Evolutionary conservation across 2,113 vertebrate genomes (phyloP), one percentile per base, ranked within the genome.

Genomic region (Plestiodon gilberti): DNA sequence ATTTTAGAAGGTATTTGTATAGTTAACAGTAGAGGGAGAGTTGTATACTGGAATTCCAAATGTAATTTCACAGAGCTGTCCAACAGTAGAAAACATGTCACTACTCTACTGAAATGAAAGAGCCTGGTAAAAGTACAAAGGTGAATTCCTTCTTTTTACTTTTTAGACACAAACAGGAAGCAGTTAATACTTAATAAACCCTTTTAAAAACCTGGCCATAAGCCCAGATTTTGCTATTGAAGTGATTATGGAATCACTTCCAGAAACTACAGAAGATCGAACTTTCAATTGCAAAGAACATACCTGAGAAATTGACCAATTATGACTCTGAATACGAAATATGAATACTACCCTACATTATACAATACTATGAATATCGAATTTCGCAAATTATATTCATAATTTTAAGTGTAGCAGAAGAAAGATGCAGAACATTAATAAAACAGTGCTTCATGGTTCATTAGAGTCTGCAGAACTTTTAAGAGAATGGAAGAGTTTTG

Each of bases 201-300:
- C 17, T 80, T 83, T 67, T 61, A 71, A 90, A 80, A 91, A 11
- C 28, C 55, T 88, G 67, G 84, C 75, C 52, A 85, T 33, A 18
- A 91, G 75, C 75, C 84, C 82, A 85, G 71, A 48, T 48, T 89
- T 78, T 20, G 59, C 79, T 86, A 86, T 64, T 83, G 28, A n/a
- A n/a, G n/a, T n/a, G 83, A 67, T 77, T 23, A 57, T 3, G 1
- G 1, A 40, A 84, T 3, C 82, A 73, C n/a, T 67, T 84, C 81
- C 61, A 59, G 61, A 28, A 0, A 18, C 52, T 75, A 61, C 2
- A 67, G 84, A 55, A 85, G 88, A 87, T 3, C 28, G 69, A 28
- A 71, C 64, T 74, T 89, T 82, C 17, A 80, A 59, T 38, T 30
- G n/a, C 0, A 84, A 82, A 90, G 61, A 78, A 40, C 33, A 71